phyloP scores from a whole-genome alignment of 2,888 invertebrate species.

The Abscondita cerata region DNA sequence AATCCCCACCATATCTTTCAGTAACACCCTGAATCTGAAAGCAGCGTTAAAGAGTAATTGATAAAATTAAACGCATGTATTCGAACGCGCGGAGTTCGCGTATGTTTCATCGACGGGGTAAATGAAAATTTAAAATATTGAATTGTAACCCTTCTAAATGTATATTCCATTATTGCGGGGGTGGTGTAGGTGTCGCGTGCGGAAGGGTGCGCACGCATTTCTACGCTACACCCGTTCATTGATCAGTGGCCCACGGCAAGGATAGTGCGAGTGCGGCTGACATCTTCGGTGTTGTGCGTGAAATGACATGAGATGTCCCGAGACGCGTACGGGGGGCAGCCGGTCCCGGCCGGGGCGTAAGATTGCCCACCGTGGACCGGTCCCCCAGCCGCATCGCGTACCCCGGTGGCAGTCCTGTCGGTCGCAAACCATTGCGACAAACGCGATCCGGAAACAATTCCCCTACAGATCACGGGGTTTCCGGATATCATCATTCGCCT shows the following conservation, averaged over 20 bases:
- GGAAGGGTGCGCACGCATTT: slow-evolving; percentile 52
- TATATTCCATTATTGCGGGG: slow-evolving; percentile 33
- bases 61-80: neutral
- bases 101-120: neutral
- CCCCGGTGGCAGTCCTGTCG: slow-evolving; percentile 60
- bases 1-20: slow-evolving; percentile 10
- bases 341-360: slow-evolving; percentile 70
- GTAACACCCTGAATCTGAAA: slow-evolving; percentile 1
- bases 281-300: slow-evolving; percentile 40
- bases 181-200: slow-evolving; percentile 49
- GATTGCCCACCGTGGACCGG: slow-evolving; percentile 88
- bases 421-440: slow-evolving; percentile 57
- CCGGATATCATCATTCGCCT: slow-evolving; percentile 67
- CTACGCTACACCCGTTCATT: slow-evolving; percentile 60
- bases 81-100: neutral
- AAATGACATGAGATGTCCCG: slow-evolving; percentile 65
- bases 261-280: slow-evolving; percentile 48
- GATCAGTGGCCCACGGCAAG: slow-evolving; percentile 53
- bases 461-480: slow-evolving; percentile 62
- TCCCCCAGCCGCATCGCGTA: slow-evolving; percentile 81
- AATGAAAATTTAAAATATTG: neutral
- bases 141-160: slow-evolving; percentile 18
- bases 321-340: slow-evolving; percentile 68
- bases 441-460: slow-evolving; percentile 67
- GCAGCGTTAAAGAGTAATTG: slow-evolving; percentile 5